phyloP scores from a whole-genome alignment of 1,140 invertebrate species.

The Drosophila santomea region DNA sequence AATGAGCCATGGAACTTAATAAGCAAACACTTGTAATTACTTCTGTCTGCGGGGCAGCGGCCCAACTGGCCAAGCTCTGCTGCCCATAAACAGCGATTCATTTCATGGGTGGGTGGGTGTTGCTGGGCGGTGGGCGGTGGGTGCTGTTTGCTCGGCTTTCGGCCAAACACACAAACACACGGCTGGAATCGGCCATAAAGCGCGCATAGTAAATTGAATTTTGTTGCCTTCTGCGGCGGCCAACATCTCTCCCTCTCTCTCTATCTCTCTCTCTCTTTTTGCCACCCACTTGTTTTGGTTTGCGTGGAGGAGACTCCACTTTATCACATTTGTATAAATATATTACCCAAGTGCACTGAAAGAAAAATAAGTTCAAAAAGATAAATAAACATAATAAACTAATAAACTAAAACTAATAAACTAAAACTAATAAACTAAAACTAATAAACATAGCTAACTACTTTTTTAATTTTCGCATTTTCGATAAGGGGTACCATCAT shows the following conservation, averaged over 20 bases:
- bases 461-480: too few relatives aligned
- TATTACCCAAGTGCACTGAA: constrained; percentile 10
- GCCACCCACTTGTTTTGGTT: background rate
- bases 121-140: background rate
- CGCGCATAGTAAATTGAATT: constrained; percentile 82
- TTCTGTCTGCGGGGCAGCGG: constrained; percentile 42
- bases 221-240: constrained; percentile 77
- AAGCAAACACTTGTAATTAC: constrained; percentile 82
- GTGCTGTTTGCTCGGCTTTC: background rate
- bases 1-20: constrained; percentile 82
- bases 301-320: background rate
- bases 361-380: background rate
- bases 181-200: constrained; percentile 71
- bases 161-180: constrained; percentile 27
- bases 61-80: background rate
- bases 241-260: constrained; percentile 19
- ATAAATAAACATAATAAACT: too few relatives aligned
- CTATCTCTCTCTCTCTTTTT: constrained; percentile 9
- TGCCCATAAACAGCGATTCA: constrained; percentile 26
- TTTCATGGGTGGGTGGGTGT: background rate
- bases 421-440: too few relatives aligned
- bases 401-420: too few relatives aligned
- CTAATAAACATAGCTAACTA: too few relatives aligned
- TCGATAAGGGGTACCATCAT: too few relatives aligned
- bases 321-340: constrained; percentile 23